A percentile compares a stretch with the other conserved stretches of the same genome.
Evolutionary conservation across 2,113 vertebrate genomes (phyloP).

Genomic region (Mionectes macconnelli): DNA sequence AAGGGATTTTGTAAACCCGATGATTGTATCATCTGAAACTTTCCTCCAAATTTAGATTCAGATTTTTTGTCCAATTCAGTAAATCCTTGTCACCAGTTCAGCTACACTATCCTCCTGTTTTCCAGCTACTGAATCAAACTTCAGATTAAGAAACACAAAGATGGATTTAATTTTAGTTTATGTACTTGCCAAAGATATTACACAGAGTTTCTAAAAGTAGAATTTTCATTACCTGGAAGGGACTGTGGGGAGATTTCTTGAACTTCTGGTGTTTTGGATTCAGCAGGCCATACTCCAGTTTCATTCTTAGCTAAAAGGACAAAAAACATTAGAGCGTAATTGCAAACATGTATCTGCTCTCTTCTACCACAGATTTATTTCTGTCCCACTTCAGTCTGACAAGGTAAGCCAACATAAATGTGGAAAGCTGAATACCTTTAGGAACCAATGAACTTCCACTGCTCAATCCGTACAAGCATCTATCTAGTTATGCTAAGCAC

Average conservation of each 20-base stretch:
- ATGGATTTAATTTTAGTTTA: neutral
- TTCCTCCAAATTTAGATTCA: neutral
- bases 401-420: neutral
- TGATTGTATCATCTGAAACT: neutral
- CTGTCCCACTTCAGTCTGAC: neutral
- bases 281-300: constrained; percentile 67
- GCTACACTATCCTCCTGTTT: neutral
- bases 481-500: neutral
- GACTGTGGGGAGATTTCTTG: constrained; percentile 69
- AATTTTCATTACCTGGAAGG: constrained; percentile 68
- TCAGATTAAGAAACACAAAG: neutral
- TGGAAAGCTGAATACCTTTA: neutral
- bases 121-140: neutral
- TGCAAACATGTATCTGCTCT: neutral
- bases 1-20: neutral
- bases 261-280: constrained; percentile 76
- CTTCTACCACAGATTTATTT: neutral
- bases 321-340: constrained; percentile 35
- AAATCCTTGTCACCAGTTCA: neutral
- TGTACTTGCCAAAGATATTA: neutral
- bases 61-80: neutral
- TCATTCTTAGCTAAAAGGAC: constrained; percentile 73
- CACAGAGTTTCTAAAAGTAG: neutral
- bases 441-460: neutral
- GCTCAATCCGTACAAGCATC: neutral